Evolutionary conservation across 1,140 invertebrate species (phyloP).

Genomic region (Brachionus calyciflorus): DNA sequence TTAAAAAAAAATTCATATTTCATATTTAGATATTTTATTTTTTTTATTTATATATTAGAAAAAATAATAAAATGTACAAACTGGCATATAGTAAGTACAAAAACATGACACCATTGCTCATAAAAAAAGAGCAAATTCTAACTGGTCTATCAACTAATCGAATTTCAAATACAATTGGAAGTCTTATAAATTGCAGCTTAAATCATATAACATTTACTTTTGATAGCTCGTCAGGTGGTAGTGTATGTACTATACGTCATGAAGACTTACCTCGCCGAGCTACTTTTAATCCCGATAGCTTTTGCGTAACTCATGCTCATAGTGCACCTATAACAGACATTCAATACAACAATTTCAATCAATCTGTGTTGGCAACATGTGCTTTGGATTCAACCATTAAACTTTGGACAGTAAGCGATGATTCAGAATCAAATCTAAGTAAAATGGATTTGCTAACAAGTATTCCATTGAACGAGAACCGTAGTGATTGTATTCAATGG

Average conservation of each 20-base stretch:
- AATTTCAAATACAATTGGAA: constrained; percentile 40
- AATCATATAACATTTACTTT: constrained; percentile 39
- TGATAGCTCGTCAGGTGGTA: constrained; percentile 35
- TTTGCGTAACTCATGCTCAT: constrained; percentile 39
- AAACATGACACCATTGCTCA: constrained; percentile 18
- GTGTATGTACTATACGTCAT: constrained; percentile 31
- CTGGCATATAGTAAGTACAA: constrained; percentile 33
- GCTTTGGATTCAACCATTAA: constrained; percentile 21
- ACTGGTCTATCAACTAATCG: constrained; percentile 29
- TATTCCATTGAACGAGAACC: constrained; percentile 13
- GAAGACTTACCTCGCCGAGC: background rate
- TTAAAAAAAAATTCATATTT: too few relatives aligned
- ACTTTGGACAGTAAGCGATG: constrained; percentile 9
- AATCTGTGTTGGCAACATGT: constrained; percentile 35
- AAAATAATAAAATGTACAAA: constrained; percentile 19
- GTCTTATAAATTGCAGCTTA: constrained; percentile 28
- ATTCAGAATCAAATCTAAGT: background rate
- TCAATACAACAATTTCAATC: constrained; percentile 38
- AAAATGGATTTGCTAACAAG: background rate
- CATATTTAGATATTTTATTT: background rate
- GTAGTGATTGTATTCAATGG: constrained; percentile 35
- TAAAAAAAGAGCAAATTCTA: constrained; percentile 46
- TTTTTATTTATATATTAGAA: background rate
- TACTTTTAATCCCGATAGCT: constrained; percentile 15
- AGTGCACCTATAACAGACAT: constrained; percentile 35